Percentiles rank a stretch among this genome's conserved stretches.
Evolutionary conservation across 2,888 invertebrate genomes (phyloP).

Genomic region (Drepanosiphum platanoidis): DNA sequence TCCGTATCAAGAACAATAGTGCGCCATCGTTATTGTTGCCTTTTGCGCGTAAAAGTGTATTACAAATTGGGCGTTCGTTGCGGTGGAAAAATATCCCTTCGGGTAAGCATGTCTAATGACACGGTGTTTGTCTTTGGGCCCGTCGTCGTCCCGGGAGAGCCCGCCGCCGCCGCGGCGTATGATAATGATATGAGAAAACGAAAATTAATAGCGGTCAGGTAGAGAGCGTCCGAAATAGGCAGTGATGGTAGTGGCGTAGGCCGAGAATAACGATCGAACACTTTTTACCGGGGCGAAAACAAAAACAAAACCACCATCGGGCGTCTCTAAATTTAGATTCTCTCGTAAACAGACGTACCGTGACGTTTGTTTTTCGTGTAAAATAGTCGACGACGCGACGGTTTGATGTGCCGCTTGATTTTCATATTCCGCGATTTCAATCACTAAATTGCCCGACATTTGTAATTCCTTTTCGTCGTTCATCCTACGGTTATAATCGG

Average conservation of each 20-base stretch:
- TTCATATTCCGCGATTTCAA: no score
- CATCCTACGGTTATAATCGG: no score
- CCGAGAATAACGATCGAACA: background rate
- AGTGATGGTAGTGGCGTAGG: background rate
- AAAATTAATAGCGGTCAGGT: constrained; percentile 50
- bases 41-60: constrained; percentile 24
- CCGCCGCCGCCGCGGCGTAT: no score
- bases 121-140: constrained; percentile 48
- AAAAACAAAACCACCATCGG: no score
- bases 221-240: no score
- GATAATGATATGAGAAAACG: constrained; percentile 19
- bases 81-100: constrained; percentile 52
- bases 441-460: no score
- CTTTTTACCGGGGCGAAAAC: background rate
- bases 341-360: no score
- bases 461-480: no score
- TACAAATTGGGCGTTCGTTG: constrained; percentile 48
- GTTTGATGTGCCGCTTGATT: no score
- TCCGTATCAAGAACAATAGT: constrained; percentile 51
- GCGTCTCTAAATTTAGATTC: no score
- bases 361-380: no score
- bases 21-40: constrained; percentile 24
- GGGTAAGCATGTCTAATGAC: constrained; percentile 41
- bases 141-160: background rate
- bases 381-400: no score